Base-by-base conservation (phyloP, 2,888 invertebrate species). In the Parnassius smintheus region DNA sequence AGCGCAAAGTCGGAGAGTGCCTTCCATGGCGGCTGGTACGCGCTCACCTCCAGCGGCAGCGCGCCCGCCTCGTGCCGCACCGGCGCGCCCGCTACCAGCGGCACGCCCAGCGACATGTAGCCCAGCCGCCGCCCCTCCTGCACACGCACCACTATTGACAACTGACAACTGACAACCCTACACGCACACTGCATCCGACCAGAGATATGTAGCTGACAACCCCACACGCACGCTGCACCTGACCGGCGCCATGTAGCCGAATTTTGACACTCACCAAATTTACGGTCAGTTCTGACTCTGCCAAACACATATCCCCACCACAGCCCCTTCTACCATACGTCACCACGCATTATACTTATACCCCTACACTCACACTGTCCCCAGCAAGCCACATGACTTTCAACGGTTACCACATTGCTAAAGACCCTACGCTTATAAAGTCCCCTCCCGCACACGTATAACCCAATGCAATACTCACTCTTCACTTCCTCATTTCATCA, bases 11-110 rank as follows among this genome's bases (percentile, higher is more conserved):
- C 98, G 61, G 96, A 96, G 61, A 98, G 94, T 67, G 98, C 98
- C 92, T 98, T 98, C 99, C 98, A 99, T 50, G 97, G 98, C 61
- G 98, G 98, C 89, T 98, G 98, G 93, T 98, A 99, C 70, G 98
- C 97, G 66, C 94, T 94, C 75, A 94, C 94, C 89, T 99, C 98
- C 65, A 98, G 93, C 48, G 97, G 96, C 82, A 97, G 94, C 64
- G 97, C 96, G 65, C 96, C 92, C 1, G 96, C 96, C 86, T 97
- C 97, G 90, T 97, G 97, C 56, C 97, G 93, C 66, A 97, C 97
- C 45, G 97, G 97, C 72, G 98, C 98, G 52, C 98, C 97, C 53
- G 99, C 99, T 67, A 99, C 98, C 96, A 99, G 96, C 22, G 99
- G 99, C 73, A 99, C 98, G 82, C 98, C 98, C 96, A 98, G 96